Conservation (phyloP, 2,888 invertebrate species). For the Synergus itoensis region DNA sequence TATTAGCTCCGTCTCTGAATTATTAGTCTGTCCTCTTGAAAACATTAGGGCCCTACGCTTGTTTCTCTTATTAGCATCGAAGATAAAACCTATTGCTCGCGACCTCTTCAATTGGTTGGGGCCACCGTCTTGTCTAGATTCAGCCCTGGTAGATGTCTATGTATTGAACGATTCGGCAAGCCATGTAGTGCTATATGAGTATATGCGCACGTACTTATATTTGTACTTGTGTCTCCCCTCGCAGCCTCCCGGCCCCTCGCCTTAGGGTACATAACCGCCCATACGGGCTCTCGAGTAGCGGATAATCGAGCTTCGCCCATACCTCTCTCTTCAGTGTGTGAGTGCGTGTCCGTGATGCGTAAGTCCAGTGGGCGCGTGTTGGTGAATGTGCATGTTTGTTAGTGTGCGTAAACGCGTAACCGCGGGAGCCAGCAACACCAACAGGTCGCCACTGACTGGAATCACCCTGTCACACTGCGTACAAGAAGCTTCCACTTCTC, state of each 20-base stretch:
- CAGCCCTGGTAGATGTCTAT: constrained; percentile 28
- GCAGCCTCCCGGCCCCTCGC: constrained; percentile 26
- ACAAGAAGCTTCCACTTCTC: constrained; percentile 54
- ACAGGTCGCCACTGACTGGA: constrained; percentile 70
- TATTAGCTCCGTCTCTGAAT: too few relatives aligned
- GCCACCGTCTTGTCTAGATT: background rate
- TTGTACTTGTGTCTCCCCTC: constrained; percentile 45
- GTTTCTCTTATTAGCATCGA: background rate
- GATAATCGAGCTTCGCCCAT: constrained; percentile 46
- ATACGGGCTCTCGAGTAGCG: constrained; percentile 56
- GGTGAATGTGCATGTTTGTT: constrained; percentile 39
- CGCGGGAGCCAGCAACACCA: constrained; percentile 70
- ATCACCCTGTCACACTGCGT: constrained; percentile 65
- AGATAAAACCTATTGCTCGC: background rate
- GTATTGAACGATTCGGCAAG: constrained; percentile 49
- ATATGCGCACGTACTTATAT: constrained; percentile 5
- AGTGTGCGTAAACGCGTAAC: constrained; percentile 65
- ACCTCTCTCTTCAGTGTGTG: constrained; percentile 46
- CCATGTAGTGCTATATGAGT: constrained; percentile 46
- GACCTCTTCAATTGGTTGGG: constrained; percentile 26
- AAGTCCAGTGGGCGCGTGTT: constrained; percentile 42
- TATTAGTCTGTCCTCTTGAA: background rate
- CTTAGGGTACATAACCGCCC: constrained; percentile 31
- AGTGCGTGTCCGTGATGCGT: constrained; percentile 4
- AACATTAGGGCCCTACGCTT: background rate